Evolutionary conservation across 2,888 invertebrate genomes (phyloP).

Genomic region (Camponotus fellah): DNA sequence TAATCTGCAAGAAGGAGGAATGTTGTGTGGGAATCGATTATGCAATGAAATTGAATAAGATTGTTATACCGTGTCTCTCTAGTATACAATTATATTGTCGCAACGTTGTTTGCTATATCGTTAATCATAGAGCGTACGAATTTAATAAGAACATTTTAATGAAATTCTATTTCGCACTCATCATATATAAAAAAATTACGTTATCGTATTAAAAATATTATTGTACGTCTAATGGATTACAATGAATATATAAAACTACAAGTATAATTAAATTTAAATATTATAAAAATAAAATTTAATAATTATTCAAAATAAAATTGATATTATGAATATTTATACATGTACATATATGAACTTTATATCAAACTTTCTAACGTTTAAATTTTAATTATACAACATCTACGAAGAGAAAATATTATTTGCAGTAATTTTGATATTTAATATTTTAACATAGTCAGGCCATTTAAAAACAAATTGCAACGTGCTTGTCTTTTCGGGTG

Average conservation of each 20-base stretch:
- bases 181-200: background rate
- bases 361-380: background rate
- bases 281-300: background rate
- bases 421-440: background rate
- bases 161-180: background rate
- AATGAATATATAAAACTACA: background rate
- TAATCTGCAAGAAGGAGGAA: conserved; percentile 12
- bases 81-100: background rate
- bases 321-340: background rate
- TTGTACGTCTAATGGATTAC: background rate
- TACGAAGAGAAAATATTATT: background rate
- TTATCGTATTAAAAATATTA: conserved; percentile 1
- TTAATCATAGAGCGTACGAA: background rate
- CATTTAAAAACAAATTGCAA: background rate
- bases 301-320: background rate
- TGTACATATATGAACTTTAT: background rate
- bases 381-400: background rate
- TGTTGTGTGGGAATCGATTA: conserved; percentile 30
- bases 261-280: background rate
- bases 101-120: background rate
- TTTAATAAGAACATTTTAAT: background rate
- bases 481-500: background rate
- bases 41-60: conserved; percentile 10
- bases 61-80: background rate
- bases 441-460: background rate